These are phyloP conservation scores for Eristalinus sepulchralis DNA, from an alignment of 2,888 invertebrate genomes.

Conservation along the genomic window DNA sequence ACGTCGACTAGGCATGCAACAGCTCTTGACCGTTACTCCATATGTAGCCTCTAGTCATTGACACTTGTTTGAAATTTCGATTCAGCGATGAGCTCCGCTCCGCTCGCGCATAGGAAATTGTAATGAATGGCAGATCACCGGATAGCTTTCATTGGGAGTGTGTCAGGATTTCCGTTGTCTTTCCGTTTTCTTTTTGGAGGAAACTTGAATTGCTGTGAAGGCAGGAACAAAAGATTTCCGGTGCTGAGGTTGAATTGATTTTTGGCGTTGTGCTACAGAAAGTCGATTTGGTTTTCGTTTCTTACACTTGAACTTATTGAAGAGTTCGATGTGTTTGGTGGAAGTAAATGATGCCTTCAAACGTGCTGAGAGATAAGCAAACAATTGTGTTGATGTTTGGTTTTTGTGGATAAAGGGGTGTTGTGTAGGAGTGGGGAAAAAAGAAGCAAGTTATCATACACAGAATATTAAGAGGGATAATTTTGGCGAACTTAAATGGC, in stretches of 20 bases:
- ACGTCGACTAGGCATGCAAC: neutral
- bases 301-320: neutral
- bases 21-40: slow-evolving; percentile 1
- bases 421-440: too few relatives aligned
- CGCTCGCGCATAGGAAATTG: neutral
- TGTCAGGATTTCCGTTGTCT: neutral
- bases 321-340: neutral
- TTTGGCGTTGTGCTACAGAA: neutral
- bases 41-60: neutral
- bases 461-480: too few relatives aligned
- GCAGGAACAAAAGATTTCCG: neutral
- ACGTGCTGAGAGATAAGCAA: too few relatives aligned
- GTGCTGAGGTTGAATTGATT: neutral
- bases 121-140: neutral
- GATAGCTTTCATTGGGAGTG: neutral
- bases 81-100: neutral
- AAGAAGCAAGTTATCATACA: too few relatives aligned
- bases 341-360: too few relatives aligned
- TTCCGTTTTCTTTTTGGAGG: neutral
- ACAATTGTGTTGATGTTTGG: too few relatives aligned
- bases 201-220: neutral
- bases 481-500: too few relatives aligned
- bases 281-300: neutral
- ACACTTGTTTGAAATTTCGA: neutral
- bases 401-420: too few relatives aligned